Base-by-base conservation (phyloP, 2,888 invertebrate species). In the Ochropleura plecta region DNA sequence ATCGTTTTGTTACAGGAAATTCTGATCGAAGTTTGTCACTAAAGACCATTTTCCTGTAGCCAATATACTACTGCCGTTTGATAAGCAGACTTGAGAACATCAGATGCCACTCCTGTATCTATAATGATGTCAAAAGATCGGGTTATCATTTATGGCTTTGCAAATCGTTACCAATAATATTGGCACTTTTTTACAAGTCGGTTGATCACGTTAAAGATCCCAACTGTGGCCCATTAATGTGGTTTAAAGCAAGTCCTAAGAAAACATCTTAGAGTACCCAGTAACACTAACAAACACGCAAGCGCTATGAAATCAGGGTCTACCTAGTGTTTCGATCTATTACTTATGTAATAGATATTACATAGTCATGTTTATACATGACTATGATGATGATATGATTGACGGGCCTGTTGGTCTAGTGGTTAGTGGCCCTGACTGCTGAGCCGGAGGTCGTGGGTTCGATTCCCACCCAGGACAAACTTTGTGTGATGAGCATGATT, bases 211-310 rank as follows among this genome's bases (percentile, higher is more conserved):
- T 16, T 40, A 55, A 65, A 74, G 18, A 64, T n/a, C 53, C 53
- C 18, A 18, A 60, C 20, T 63, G 40, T 14, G 3, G 53, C 18
- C 30, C 30, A 63, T 18, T 53, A 57, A 78, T 40, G 30, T n/a
- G 48, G 40, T n/a, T 3, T 57, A 57, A 69, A 69, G 69, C n/a
- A 49, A 65, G 49, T n/a, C 20, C 12, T 40, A n/a, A 7, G 14
- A 44, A 30, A 59, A 73, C 67, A 70, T 55, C 55, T 68, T 20
- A 59, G n/a, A 8, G 65, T 57, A 68, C 64, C 59, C 72, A 70
- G 49, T 18, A 66, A 70, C 63, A 46, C 46, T 46, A 69, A 79
- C 55, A 59, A 71, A 68, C 46, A 46, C 55, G 18, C 30, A 7
- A 42, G 7, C 53, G 69, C 48, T 42, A 16, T 60, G 51, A 62